Evolutionary conservation across 1,140 invertebrate species (phyloP).

Genomic region (Artemia franciscana): DNA sequence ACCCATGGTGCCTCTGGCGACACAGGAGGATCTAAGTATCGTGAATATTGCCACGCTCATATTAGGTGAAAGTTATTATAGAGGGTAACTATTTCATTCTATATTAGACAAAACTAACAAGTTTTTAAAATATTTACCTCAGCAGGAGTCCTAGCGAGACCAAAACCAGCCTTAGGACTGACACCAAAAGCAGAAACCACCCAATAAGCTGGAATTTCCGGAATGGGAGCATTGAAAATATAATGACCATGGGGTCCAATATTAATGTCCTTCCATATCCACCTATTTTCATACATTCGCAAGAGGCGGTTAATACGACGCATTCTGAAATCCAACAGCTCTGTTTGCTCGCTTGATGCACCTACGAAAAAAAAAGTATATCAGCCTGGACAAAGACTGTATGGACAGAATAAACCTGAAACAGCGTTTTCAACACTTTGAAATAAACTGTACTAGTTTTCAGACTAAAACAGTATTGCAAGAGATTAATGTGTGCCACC

Average conservation of each 20-base stretch:
- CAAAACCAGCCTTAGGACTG: conserved; percentile 58
- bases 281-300: conserved; percentile 74
- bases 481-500: too few species aligned
- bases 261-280: conserved; percentile 82
- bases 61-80: background rate
- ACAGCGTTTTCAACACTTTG: too few species aligned
- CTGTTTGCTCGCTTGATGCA: conserved; percentile 15
- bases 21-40: too few species aligned
- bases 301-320: conserved; percentile 61
- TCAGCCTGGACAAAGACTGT: too few species aligned
- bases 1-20: too few species aligned
- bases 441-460: too few species aligned
- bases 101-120: background rate
- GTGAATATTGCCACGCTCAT: conserved; percentile 1
- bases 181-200: conserved; percentile 77
- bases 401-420: too few species aligned
- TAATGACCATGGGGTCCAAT: conserved; percentile 59
- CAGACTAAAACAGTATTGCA: too few species aligned
- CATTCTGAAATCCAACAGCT: conserved; percentile 44
- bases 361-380: too few species aligned
- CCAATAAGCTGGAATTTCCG: conserved; percentile 57
- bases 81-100: too few species aligned
- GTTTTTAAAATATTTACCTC: conserved; percentile 27
- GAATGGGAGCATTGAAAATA: conserved; percentile 68
- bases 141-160: conserved; percentile 50